Base-by-base conservation (phyloP, 2,888 invertebrate species). In the Drosophila seclusa region DNA sequence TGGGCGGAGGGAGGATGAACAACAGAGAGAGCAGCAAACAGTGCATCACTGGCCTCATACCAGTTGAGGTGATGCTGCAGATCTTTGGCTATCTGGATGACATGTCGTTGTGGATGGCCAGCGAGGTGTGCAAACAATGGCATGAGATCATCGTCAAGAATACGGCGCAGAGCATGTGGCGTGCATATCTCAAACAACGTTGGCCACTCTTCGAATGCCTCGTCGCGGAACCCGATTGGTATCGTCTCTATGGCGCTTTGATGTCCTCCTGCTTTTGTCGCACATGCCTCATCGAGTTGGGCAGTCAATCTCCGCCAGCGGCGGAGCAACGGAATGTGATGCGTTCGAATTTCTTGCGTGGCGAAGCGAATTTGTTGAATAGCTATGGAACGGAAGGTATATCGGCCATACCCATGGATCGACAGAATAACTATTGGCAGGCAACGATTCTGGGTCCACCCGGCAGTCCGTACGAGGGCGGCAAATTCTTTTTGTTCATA, bases 381-480 rank as follows among this genome's bases (percentile, higher is more conserved):
- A 91, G 91, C 71, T 93, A 93, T 65, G 91, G 92, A 24, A 90
- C 92, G 0, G 93, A 93, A 67, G 93, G 93, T 36, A 93, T 93
- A 54, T 93, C 93, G 72, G 93, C 93, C 16, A 90, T 93, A 67
- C 93, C 93, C 6, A 68, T 93, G 55, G 93, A 93, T 72, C 91
- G 92, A 18, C 92, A 93, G 52, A 92, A 92, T 40, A 92, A 93
- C 34, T 98, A 98, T 93, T 99, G 98, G 98, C 98, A 98, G 93
- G 98, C 98, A 2, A 96, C 97, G 63, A 97, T 99, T 87, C 96
- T 96, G 31, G 99, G 98, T 0, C 98, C 99, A 11, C 96, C 96
- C 36, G 98, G 97, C 38, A 98, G 98, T 91, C 98, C 98, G 0
- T 99, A 98, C 91, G 98, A 98, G 92, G 98, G 98, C 21, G 98